Conservation (phyloP, 1,140 invertebrate species). For the Euwallacea fornicatus region DNA sequence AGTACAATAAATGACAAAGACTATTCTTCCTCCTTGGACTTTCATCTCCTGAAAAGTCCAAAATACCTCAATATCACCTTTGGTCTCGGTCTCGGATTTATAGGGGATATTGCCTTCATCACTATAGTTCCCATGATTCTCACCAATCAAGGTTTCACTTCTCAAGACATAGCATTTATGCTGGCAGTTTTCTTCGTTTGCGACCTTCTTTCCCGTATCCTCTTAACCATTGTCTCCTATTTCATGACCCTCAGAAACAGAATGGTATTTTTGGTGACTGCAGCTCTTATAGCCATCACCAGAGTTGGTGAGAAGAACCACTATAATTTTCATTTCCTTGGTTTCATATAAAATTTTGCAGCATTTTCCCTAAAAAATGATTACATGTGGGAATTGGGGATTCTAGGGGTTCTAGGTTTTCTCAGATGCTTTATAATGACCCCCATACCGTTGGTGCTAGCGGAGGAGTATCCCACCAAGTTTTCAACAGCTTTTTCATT, state of each 20-base stretch:
- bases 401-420: slow-evolving; percentile 37
- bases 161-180: slow-evolving; percentile 39
- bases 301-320: slow-evolving; percentile 42
- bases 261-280: slow-evolving; percentile 42
- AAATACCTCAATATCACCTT: slow-evolving; percentile 47
- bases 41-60: slow-evolving; percentile 46
- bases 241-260: slow-evolving; percentile 42
- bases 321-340: neutral
- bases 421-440: slow-evolving; percentile 43
- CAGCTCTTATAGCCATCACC: slow-evolving; percentile 43
- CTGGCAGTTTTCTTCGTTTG: slow-evolving; percentile 45
- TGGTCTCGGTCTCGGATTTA: slow-evolving; percentile 45
- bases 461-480: slow-evolving; percentile 41
- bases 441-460: slow-evolving; percentile 43
- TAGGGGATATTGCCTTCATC: slow-evolving; percentile 47
- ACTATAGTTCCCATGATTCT: slow-evolving; percentile 46
- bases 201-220: slow-evolving; percentile 45
- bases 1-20: slow-evolving; percentile 5
- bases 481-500: slow-evolving; percentile 44
- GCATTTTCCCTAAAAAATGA: slow-evolving; percentile 18
- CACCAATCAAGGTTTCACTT: slow-evolving; percentile 39
- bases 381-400: slow-evolving; percentile 32
- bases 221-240: slow-evolving; percentile 42
- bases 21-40: slow-evolving; percentile 36
- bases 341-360: neutral